Percentiles rank a stretch among this genome's conserved stretches.
Evolutionary conservation across 2,888 invertebrate genomes (phyloP).

Genomic region (Pecten maximus): DNA sequence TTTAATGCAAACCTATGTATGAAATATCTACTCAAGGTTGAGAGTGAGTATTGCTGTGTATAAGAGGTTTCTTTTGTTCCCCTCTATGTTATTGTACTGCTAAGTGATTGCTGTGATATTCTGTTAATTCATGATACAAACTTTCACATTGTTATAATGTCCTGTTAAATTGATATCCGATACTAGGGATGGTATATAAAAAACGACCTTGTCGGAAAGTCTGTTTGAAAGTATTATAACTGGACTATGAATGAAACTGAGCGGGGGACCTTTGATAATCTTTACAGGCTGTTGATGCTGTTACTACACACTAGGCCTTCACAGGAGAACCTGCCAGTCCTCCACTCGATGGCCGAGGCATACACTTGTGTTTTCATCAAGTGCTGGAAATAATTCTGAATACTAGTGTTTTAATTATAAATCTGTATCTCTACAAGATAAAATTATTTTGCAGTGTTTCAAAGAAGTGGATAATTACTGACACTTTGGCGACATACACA

Average conservation of each 20-base stretch:
- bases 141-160: slow-evolving; percentile 24
- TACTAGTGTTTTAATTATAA: neutral
- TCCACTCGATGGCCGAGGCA: neutral
- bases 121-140: neutral
- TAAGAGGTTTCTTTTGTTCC: neutral
- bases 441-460: neutral
- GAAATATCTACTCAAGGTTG: neutral
- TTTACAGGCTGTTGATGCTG: neutral
- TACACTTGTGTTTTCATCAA: neutral
- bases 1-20: neutral
- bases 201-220: slow-evolving; percentile 28
- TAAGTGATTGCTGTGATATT: neutral
- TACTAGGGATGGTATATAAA: neutral
- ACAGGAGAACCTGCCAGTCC: neutral
- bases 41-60: neutral
- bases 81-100: neutral
- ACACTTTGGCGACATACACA: neutral
- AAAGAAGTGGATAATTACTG: neutral
- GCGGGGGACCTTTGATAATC: neutral
- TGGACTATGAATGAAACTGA: neutral
- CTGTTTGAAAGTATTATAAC: neutral
- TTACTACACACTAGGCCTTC: neutral
- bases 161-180: slow-evolving; percentile 8
- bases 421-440: neutral
- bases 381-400: neutral